Evolutionary conservation across 2,113 vertebrate genomes (phyloP).

Genomic region (Cariama cristata): DNA sequence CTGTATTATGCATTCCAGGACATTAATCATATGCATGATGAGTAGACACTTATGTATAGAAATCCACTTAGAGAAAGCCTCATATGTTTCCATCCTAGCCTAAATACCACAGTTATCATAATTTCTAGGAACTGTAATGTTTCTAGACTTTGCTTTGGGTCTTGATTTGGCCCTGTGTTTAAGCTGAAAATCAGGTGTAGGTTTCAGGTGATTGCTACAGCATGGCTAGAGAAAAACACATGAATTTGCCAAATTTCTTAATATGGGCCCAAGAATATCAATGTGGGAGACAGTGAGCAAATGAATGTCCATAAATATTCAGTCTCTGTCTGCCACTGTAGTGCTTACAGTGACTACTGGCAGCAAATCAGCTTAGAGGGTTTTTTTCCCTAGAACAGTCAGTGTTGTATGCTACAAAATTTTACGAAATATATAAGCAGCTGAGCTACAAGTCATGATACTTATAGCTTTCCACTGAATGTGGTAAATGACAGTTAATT

Average conservation of each 20-base stretch:
- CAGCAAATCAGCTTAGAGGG: background rate
- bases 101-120: background rate
- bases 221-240: background rate
- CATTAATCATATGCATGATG: fast-evolving
- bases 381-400: background rate
- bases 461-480: background rate
- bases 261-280: background rate
- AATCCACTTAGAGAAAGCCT: background rate
- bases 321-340: background rate
- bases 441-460: background rate
- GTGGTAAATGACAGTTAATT: background rate
- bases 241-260: background rate
- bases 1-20: background rate
- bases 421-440: background rate
- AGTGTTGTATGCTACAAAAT: background rate
- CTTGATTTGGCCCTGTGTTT: background rate
- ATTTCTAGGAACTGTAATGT: background rate
- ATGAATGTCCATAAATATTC: background rate
- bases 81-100: fast-evolving
- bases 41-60: background rate
- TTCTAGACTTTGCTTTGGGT: background rate
- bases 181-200: background rate
- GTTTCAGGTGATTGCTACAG: background rate
- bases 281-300: background rate
- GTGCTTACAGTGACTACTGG: background rate